phyloP scores from a whole-genome alignment of 2,888 invertebrate species.

The Cartodere bifasciata region DNA sequence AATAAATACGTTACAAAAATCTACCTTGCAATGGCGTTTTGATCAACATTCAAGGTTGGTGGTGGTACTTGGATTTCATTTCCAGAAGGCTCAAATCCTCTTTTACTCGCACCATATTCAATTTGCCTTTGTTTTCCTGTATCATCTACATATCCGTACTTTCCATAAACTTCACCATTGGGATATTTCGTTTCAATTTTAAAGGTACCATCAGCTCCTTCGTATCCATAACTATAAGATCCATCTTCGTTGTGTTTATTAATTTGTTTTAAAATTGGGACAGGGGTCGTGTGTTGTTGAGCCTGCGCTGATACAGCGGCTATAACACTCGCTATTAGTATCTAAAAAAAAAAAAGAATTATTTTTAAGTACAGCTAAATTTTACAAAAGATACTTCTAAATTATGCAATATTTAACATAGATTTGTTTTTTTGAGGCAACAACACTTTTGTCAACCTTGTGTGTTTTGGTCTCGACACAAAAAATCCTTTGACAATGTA shows the following conservation, averaged over 20 bases:
- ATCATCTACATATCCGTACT: constrained; percentile 81
- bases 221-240: constrained; percentile 80
- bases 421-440: too few species aligned
- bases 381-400: too few species aligned
- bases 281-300: constrained; percentile 55
- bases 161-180: constrained; percentile 73
- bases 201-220: constrained; percentile 74
- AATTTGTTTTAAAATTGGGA: constrained; percentile 71
- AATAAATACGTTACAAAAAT: too few species aligned
- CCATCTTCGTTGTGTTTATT: constrained; percentile 79
- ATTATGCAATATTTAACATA: too few species aligned
- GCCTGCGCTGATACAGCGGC: constrained; percentile 31
- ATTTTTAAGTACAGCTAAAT: too few species aligned
- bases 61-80: constrained; percentile 68
- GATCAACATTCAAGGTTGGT: constrained; percentile 49
- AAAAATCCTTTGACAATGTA: too few species aligned
- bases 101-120: constrained; percentile 71
- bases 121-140: constrained; percentile 62
- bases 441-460: too few species aligned
- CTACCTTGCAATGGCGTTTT: constrained; percentile 17
- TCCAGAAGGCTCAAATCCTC: constrained; percentile 74
- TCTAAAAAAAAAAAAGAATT: constrained; percentile 22
- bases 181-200: constrained; percentile 81
- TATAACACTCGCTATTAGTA: constrained; percentile 26
- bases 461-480: too few species aligned